Conservation (phyloP, 2,797 vertebrate genomes). For the Percopsis omiscomaycus region DNA sequence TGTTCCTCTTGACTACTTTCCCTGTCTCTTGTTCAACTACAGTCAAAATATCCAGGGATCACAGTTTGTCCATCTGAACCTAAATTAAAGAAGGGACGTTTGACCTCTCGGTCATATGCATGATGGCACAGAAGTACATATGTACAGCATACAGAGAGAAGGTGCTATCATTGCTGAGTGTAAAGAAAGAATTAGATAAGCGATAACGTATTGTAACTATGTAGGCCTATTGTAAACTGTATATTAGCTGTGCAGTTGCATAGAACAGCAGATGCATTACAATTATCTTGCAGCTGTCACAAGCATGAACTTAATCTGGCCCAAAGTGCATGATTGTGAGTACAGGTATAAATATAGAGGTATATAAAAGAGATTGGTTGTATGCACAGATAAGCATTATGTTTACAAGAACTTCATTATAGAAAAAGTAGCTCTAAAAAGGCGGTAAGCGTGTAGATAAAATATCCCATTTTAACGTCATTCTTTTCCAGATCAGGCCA, state of each 20-base stretch:
- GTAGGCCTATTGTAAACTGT: neutral
- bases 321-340: constrained; percentile 65
- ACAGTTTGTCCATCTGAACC: neutral
- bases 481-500: constrained; percentile 25
- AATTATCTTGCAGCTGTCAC: constrained; percentile 33
- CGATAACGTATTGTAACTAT: neutral
- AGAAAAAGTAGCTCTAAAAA: constrained; percentile 2
- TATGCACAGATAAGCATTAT: constrained; percentile 27
- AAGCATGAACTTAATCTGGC: constrained; percentile 54
- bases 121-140: neutral
- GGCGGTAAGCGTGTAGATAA: neutral
- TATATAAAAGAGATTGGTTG: constrained; percentile 29
- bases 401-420: constrained; percentile 6
- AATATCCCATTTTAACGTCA: constrained; percentile 22
- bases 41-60: constrained; percentile 21
- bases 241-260: constrained; percentile 2
- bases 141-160: neutral
- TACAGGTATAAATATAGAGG: constrained; percentile 47
- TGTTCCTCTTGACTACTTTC: neutral
- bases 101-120: neutral
- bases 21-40: neutral
- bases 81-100: constrained; percentile 11
- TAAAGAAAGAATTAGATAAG: neutral
- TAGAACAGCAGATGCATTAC: constrained; percentile 8
- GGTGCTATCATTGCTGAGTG: neutral